Conservation (phyloP, 2,888 invertebrate genomes). For the Achlya flavicornis region DNA sequence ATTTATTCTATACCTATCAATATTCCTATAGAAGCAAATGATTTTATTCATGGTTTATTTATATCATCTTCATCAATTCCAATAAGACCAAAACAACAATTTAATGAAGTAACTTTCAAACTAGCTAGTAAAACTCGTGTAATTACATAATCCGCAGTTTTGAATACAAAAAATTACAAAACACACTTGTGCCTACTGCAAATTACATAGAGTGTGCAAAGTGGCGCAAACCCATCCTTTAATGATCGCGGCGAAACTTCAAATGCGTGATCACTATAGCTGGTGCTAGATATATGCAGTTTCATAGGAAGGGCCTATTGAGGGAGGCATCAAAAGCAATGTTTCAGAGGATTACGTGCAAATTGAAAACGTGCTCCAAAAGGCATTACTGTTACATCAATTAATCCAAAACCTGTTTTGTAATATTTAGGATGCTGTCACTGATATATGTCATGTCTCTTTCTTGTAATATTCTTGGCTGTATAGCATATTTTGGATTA, state of each 20-base stretch:
- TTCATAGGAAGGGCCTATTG: not conserved
- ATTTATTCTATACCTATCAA: too few relatives aligned
- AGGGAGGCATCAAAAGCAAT: conserved; percentile 14
- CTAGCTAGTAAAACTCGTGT: not conserved
- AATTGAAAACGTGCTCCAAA: conserved; percentile 49
- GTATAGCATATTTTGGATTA: too few relatives aligned
- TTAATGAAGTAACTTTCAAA: too few relatives aligned
- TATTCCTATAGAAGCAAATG: too few relatives aligned
- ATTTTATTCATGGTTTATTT: too few relatives aligned
- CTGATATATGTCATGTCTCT: not conserved
- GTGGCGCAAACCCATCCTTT: not conserved
- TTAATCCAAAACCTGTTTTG: conserved; percentile 33
- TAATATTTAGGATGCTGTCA: conserved; percentile 16
- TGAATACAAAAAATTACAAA: not conserved
- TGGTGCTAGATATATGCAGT: not conserved
- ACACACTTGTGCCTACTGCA: not conserved
- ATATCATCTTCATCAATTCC: too few relatives aligned
- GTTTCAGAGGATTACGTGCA: conserved; percentile 33
- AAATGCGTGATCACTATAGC: not conserved
- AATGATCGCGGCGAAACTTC: conserved; percentile 1
- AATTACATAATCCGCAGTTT: not conserved
- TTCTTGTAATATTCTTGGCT: not conserved
- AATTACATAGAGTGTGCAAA: not conserved
- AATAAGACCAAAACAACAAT: not conserved
- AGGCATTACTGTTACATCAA: conserved; percentile 35